phyloP scores from a whole-genome alignment of 2,888 invertebrate species.

The Luperina nickerlii region DNA sequence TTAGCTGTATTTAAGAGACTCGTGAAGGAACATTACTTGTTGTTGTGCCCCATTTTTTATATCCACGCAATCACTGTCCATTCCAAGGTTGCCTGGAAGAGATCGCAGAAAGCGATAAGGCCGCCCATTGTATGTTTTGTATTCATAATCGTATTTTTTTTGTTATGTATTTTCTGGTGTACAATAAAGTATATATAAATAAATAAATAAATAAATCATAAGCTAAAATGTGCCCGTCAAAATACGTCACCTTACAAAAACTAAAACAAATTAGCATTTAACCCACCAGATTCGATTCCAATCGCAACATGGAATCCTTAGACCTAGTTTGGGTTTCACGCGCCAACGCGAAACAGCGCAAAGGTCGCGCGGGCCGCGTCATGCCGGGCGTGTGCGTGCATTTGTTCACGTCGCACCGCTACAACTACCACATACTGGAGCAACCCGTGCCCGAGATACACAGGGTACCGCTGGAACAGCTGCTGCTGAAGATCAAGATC shows the following conservation, averaged over 20 bases:
- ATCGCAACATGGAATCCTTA: conserved; percentile 96
- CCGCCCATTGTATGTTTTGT: too few relatives aligned
- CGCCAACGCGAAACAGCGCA: conserved; percentile 97
- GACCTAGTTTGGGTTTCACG: conserved; percentile 97
- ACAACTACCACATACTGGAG: conserved; percentile 91
- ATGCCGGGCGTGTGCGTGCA: conserved; percentile 97
- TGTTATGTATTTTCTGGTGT: too few relatives aligned
- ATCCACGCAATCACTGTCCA: too few relatives aligned
- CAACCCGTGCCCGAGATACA: conserved; percentile 97
- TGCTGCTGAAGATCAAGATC: conserved; percentile 94
- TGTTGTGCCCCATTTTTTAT: too few relatives aligned
- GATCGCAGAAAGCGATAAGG: too few relatives aligned
- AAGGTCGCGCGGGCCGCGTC: conserved; percentile 97
- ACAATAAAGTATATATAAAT: too few relatives aligned
- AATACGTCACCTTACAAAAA: neutral
- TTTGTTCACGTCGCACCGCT: conserved; percentile 94
- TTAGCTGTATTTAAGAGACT: too few relatives aligned
- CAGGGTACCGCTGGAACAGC: conserved; percentile 96
- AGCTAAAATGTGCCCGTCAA: neutral
- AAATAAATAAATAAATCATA: too few relatives aligned
- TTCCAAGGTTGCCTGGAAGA: too few relatives aligned
- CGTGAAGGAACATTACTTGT: too few relatives aligned
- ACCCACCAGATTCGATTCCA: conserved; percentile 92
- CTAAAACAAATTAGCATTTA: neutral
- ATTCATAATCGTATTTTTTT: too few relatives aligned